Conservation (phyloP, 2,888 invertebrate species). For the Tholera decimalis region DNA sequence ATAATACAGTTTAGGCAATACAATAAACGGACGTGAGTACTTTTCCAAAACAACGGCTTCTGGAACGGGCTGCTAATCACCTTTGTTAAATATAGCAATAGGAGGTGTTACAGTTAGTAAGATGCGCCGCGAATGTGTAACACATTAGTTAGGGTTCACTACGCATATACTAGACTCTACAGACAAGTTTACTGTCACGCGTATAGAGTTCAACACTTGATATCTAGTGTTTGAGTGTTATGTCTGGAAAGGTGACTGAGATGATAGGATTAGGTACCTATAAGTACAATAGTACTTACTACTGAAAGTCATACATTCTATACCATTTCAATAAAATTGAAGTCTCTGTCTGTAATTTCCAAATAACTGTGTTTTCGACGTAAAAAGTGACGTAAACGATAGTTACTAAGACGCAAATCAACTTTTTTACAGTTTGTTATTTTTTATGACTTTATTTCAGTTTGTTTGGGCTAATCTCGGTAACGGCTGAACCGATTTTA, state of each 20-base stretch:
- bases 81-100: slow-evolving; percentile 31
- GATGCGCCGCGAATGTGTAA: slow-evolving; percentile 34
- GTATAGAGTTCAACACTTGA: not conserved
- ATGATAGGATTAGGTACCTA: not conserved
- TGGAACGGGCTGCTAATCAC: slow-evolving; percentile 6
- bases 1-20: not conserved
- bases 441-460: too few species aligned
- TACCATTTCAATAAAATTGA: too few species aligned
- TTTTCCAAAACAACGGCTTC: slow-evolving; percentile 12
- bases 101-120: slow-evolving; percentile 27
- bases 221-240: not conserved
- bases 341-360: too few species aligned
- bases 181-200: not conserved
- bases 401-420: too few species aligned
- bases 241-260: not conserved
- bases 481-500: too few species aligned
- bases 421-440: too few species aligned
- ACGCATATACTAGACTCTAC: not conserved
- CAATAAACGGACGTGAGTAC: not conserved
- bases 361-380: too few species aligned
- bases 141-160: not conserved
- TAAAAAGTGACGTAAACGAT: too few species aligned
- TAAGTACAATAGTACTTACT: too few species aligned
- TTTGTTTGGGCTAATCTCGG: too few species aligned
- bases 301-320: too few species aligned